Conservation (phyloP, 2,888 invertebrate species). For the Scaptomyza caliginosa region DNA sequence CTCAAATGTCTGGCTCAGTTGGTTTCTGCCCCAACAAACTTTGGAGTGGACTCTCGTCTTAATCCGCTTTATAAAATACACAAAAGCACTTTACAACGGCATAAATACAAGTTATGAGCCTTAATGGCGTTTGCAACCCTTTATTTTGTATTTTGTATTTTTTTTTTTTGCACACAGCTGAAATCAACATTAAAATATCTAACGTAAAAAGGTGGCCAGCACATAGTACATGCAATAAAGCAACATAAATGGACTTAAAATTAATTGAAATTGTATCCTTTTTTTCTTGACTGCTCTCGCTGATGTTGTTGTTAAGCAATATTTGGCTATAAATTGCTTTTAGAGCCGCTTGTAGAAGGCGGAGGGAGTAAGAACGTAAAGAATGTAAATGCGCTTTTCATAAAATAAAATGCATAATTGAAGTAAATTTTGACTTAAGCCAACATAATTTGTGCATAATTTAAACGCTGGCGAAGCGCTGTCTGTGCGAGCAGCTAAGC, state of each 20-base stretch:
- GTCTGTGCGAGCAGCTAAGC: slow-evolving; percentile 12
- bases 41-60: slow-evolving; percentile 56
- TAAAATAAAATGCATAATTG: slow-evolving; percentile 65
- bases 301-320: not conserved
- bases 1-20: slow-evolving; percentile 43
- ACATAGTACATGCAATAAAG: slow-evolving; percentile 6
- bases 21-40: slow-evolving; percentile 40
- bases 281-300: slow-evolving; percentile 21
- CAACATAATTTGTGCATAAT: slow-evolving; percentile 65
- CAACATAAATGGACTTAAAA: slow-evolving; percentile 65
- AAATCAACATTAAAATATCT: slow-evolving; percentile 27
- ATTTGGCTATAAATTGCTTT: slow-evolving; percentile 42
- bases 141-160: slow-evolving; percentile 17
- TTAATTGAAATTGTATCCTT: slow-evolving; percentile 72
- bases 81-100: slow-evolving; percentile 23
- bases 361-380: not conserved
- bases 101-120: slow-evolving; percentile 64
- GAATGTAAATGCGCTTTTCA: slow-evolving; percentile 29
- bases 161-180: not conserved
- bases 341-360: slow-evolving; percentile 6
- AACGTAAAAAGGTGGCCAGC: slow-evolving; percentile 22
- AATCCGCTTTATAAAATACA: slow-evolving; percentile 58
- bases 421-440: slow-evolving; percentile 59
- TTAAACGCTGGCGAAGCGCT: slow-evolving; percentile 23
- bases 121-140: slow-evolving; percentile 45